Conservation (phyloP, 2,113 vertebrate species). For the Boulengeromyrus knoepffleri region DNA sequence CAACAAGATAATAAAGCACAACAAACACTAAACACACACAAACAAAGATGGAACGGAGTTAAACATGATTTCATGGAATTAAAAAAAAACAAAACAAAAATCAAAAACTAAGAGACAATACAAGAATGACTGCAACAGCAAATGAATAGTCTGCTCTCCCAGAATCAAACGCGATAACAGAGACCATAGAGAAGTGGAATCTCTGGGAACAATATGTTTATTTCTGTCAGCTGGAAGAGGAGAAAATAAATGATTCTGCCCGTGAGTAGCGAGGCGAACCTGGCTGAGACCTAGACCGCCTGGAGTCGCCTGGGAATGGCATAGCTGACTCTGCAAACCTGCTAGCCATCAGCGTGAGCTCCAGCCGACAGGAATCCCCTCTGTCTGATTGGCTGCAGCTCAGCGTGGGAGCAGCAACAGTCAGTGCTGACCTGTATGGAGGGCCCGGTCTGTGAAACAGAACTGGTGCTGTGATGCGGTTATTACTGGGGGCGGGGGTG, state of each 20-base stretch:
- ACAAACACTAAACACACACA: background rate
- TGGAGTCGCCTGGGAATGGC: background rate
- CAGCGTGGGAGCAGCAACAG: background rate
- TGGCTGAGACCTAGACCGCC: background rate
- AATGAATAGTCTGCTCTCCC: background rate
- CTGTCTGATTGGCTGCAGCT: background rate
- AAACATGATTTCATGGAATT: background rate
- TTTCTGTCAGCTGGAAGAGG: background rate
- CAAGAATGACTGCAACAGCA: background rate
- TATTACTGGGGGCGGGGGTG: background rate
- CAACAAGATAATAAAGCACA: background rate
- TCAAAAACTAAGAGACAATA: background rate
- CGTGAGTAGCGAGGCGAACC: no score
- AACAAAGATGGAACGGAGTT: background rate
- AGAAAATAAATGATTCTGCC: background rate
- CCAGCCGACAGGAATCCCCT: background rate
- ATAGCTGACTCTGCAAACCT: background rate
- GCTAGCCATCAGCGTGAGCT: background rate
- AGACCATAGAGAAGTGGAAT: background rate
- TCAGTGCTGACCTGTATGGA: background rate
- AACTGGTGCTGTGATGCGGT: background rate
- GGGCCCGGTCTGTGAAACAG: background rate
- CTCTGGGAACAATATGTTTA: background rate
- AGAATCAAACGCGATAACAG: background rate
- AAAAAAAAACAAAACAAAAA: background rate